These are phyloP conservation scores for Cryptoprocta ferox DNA, from an alignment of 2,797 vertebrate species.

Conservation along the genomic window DNA sequence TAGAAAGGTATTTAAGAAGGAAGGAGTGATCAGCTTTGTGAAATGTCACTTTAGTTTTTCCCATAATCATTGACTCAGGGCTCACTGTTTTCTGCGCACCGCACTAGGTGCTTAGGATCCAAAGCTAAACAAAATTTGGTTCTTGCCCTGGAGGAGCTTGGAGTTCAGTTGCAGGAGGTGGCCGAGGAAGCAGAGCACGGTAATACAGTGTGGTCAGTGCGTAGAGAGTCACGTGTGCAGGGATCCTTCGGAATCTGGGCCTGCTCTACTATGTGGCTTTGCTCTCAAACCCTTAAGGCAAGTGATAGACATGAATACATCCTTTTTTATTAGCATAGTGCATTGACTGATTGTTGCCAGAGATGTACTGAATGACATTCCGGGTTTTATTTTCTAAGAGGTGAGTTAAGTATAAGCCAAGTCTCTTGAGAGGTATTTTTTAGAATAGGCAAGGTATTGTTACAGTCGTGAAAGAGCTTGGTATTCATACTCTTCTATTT, in stretches of 20 bases:
- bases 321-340: background rate
- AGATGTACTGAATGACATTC: slow-evolving; percentile 37
- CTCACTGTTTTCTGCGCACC: background rate
- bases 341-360: slow-evolving; percentile 11
- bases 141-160: background rate
- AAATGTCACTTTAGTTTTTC: background rate
- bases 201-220: background rate
- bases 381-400: slow-evolving; percentile 66
- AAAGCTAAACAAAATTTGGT: background rate
- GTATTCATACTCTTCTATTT: slow-evolving; percentile 52
- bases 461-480: slow-evolving; percentile 54
- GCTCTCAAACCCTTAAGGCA: background rate
- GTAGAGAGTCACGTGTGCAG: background rate
- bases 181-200: background rate
- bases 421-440: slow-evolving; percentile 72
- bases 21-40: background rate
- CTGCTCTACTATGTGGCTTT: background rate
- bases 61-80: background rate
- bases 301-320: background rate
- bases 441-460: slow-evolving; percentile 65
- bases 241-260: background rate
- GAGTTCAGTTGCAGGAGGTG: background rate
- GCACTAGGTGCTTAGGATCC: background rate
- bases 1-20: background rate
- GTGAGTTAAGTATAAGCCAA: slow-evolving; percentile 54